Percentiles rank a stretch among this genome's conserved stretches.
phyloP scores from a whole-genome alignment of 2,888 invertebrate species.

The Pachydiplax longipennis region DNA sequence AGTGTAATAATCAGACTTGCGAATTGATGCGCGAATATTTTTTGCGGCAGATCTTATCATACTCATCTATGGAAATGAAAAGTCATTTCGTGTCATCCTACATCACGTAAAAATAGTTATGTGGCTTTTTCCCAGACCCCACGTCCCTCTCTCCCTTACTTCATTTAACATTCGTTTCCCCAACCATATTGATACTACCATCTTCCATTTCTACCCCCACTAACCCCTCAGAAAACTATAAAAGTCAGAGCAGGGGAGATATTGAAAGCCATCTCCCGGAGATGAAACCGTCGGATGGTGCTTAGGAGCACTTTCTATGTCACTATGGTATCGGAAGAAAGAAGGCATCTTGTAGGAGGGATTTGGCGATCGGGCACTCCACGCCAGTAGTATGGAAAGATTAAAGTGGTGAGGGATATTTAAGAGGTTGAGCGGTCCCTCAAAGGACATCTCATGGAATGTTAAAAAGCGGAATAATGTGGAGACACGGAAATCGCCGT shows the following conservation, averaged over 20 bases:
- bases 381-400: not conserved
- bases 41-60: too few species aligned
- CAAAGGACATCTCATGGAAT: not conserved
- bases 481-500: not conserved
- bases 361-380: not conserved
- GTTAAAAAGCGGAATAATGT: not conserved
- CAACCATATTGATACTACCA: not conserved
- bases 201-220: not conserved
- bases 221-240: not conserved
- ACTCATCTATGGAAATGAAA: too few species aligned
- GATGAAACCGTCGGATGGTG: not conserved
- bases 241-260: not conserved
- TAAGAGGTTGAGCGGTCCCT: not conserved
- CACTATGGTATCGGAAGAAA: not conserved
- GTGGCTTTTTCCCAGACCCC: not conserved
- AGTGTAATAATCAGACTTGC: too few species aligned
- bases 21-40: too few species aligned
- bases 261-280: not conserved
- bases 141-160: not conserved
- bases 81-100: too few species aligned
- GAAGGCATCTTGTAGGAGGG: not conserved
- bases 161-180: not conserved
- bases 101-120: too few species aligned
- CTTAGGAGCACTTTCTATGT: not conserved
- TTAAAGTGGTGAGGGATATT: not conserved